These are phyloP conservation scores for Onychostruthus taczanowskii DNA, from an alignment of 2,113 vertebrate genomes.

Conservation along the genomic window DNA sequence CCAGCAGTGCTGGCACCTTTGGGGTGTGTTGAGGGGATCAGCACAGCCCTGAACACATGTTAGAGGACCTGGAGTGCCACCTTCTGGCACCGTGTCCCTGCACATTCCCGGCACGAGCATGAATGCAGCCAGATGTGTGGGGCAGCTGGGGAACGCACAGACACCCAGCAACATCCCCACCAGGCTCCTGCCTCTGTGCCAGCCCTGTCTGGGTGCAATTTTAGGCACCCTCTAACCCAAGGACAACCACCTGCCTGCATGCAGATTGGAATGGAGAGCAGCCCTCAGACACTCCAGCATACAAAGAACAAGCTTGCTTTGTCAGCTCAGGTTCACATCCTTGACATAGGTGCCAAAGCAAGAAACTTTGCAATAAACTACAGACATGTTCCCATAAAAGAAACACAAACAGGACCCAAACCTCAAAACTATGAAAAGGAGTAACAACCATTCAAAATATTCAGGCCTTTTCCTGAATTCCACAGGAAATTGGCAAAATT, in stretches of 20 bases:
- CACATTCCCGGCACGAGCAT: accelerated
- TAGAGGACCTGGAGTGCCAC: conserved; percentile 40
- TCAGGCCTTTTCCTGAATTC: background rate
- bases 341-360: background rate
- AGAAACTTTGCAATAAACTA: background rate
- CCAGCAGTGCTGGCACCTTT: accelerated
- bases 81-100: background rate
- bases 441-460: background rate
- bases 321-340: background rate
- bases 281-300: background rate
- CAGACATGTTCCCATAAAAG: background rate
- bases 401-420: background rate
- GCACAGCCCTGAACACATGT: background rate
- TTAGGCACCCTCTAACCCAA: background rate
- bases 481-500: background rate
- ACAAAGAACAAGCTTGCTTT: background rate
- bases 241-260: accelerated
- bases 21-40: too few relatives aligned
- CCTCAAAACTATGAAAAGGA: background rate
- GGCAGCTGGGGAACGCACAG: too few relatives aligned
- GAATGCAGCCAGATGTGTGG: accelerated
- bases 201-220: background rate
- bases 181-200: background rate
- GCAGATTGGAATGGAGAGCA: background rate
- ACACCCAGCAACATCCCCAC: background rate